Base-by-base conservation (phyloP, 35 echinoderm and acorn worm genomes). In the Nesometra sesokonis region DNA sequence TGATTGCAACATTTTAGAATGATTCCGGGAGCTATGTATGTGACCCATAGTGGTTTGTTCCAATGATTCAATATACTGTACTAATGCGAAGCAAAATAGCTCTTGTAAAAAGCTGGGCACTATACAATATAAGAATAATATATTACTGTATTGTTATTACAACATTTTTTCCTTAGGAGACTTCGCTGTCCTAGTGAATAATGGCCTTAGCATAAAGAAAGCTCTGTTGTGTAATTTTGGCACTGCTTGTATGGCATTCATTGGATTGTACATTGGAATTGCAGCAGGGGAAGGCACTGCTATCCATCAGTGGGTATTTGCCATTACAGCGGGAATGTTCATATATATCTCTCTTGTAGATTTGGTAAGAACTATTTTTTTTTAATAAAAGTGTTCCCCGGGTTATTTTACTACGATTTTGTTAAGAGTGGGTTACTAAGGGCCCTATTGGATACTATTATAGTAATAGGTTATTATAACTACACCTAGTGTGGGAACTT, bases 161-260 rank as follows among this genome's bases (percentile, higher is more conserved):
- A n/a, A n/a, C n/a, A n/a, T n/a, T n/a, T 43, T 15, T 43, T 43
- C 43, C 77, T 4, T 82, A 97, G 95, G 95, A 84, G 94, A 97
- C 85, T 97, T 97, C 93, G 95, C 95, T 31, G 92, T 97, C 23
- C 88, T 97, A 83, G 35, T 97, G 17, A 91, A 87, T 37, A 89
- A 46, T 27, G 95, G 95, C 4, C 93, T 97, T 89, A 89, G 82
- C n/a, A 86, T 97, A 31, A 97, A 93, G 82, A 92, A 93, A 82
- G 95, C 92, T 5, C 32, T 93, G 31, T 67, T 57, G 21, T 85
- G 91, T 82, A 91, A 91, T 37, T 86, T 78, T 30, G 84, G 93
- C 17, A 93, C 95, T 0, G 93, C 95, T 19, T 78, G 93, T 17
- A 77, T 97, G 35, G 92, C 91, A 29, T 97, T 89, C 84, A 77